A percentile compares a stretch with the other conserved stretches of the same genome.
Conservation (phyloP, 1,140 invertebrate genomes). For the Hormaphis cornu region DNA sequence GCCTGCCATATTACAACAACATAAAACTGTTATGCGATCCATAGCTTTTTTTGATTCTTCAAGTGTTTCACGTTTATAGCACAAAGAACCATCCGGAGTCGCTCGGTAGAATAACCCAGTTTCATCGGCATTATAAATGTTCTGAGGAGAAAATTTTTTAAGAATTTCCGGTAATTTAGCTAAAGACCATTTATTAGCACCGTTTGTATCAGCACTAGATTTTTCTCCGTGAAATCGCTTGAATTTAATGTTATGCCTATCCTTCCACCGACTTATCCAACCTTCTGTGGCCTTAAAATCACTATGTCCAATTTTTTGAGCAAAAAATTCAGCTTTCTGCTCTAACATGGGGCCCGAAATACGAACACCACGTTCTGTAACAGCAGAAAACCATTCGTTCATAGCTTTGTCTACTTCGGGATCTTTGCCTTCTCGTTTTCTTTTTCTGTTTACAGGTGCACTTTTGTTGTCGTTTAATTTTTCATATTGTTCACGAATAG, state of each 20-base stretch:
- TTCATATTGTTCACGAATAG: background rate
- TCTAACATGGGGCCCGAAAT: background rate
- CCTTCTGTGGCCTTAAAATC: background rate
- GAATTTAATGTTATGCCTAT: background rate
- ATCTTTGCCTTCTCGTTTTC: background rate
- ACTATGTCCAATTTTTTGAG: background rate
- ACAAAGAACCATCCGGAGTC: conserved; percentile 39
- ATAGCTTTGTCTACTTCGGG: background rate
- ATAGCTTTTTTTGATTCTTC: conserved; percentile 41
- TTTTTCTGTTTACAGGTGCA: background rate
- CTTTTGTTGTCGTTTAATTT: background rate
- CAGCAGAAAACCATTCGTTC: background rate
- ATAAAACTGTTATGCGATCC: conserved; percentile 41
- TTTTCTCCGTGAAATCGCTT: conserved; percentile 32
- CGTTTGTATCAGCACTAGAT: background rate
- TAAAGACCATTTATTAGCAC: background rate
- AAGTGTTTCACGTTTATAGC: conserved; percentile 41
- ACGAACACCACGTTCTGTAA: background rate
- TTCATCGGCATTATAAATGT: conserved; percentile 44
- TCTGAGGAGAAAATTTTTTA: conserved; percentile 15
- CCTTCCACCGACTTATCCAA: background rate
- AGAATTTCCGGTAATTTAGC: background rate
- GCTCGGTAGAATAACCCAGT: conserved; percentile 42
- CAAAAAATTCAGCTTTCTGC: background rate
- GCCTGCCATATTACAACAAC: conserved; percentile 39